Conservation (phyloP, 2,113 vertebrate genomes). For the Lucifuga dentata region DNA sequence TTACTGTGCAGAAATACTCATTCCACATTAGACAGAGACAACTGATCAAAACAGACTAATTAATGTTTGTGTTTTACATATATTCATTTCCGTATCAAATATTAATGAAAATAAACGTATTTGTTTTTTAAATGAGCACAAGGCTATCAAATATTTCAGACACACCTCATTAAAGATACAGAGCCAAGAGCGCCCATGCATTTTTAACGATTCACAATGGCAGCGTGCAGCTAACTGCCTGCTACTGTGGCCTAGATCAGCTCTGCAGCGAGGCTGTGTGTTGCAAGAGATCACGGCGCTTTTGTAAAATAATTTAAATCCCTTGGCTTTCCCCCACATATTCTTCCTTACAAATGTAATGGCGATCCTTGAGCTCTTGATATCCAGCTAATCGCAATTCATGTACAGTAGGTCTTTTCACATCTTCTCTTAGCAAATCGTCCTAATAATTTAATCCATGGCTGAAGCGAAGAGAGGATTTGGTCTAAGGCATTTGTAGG, state of each 20-base stretch:
- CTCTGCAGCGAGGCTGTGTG: constrained; percentile 24
- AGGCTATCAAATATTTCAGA: constrained; percentile 81
- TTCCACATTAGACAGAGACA: constrained; percentile 75
- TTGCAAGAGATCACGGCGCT: constrained; percentile 39
- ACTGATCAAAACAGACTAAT: constrained; percentile 84
- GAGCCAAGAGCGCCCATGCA: constrained; percentile 78
- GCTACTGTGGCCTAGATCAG: constrained; percentile 50
- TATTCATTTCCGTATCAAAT: constrained; percentile 83
- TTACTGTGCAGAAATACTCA: constrained; percentile 63
- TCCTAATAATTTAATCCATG: too few species aligned
- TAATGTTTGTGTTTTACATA: constrained; percentile 84
- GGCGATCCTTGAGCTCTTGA: not conserved
- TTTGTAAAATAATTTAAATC: constrained; percentile 8
- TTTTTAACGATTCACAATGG: constrained; percentile 79
- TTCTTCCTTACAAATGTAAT: constrained; percentile 18
- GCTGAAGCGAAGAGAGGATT: too few species aligned
- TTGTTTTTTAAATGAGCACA: constrained; percentile 80
- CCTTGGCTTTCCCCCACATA: not conserved
- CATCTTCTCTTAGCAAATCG: too few species aligned
- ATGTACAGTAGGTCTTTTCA: too few species aligned
- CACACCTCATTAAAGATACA: constrained; percentile 81
- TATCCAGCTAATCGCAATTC: not conserved
- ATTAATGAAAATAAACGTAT: constrained; percentile 81
- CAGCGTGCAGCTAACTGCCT: constrained; percentile 37
- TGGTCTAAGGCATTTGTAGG: too few species aligned